A percentile compares a stretch with the other conserved stretches of the same genome.
phyloP scores from a whole-genome alignment of 2,888 invertebrate genomes.

The Pollenia labialis region DNA sequence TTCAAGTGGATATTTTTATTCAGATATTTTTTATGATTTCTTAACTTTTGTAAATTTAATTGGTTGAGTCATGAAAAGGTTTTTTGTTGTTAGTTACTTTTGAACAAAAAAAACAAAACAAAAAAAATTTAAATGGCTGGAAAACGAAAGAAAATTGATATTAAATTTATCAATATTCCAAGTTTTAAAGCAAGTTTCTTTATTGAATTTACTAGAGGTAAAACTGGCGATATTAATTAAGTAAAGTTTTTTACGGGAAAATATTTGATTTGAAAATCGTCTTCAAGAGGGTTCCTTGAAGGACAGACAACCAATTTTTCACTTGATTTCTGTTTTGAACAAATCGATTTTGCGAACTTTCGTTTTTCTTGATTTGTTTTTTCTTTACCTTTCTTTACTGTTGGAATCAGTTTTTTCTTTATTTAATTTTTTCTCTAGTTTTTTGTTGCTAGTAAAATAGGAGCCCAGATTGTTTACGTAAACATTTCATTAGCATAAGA shows the following conservation, averaged over 20 bases:
- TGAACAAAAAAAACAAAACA: too few relatives aligned
- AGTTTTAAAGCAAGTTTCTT: background rate
- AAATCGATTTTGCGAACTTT: constrained; percentile 13
- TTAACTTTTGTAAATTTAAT: constrained; percentile 40
- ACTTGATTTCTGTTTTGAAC: background rate
- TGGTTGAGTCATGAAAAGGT: constrained; percentile 6
- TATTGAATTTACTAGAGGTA: background rate
- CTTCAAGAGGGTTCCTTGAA: background rate
- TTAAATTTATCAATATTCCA: background rate
- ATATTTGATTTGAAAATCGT: background rate
- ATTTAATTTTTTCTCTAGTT: background rate
- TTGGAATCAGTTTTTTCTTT: background rate
- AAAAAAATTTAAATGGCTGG: background rate
- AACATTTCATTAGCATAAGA: constrained; percentile 64
- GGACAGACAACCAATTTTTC: background rate
- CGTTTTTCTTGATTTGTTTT: background rate
- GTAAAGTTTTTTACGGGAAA: background rate
- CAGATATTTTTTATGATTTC: background rate
- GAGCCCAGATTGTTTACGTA: constrained; percentile 20
- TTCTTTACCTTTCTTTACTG: background rate
- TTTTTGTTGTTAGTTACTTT: background rate
- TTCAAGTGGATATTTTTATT: background rate
- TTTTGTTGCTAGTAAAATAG: constrained; percentile 1
- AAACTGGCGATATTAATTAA: background rate
- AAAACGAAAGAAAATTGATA: background rate